Percentiles rank a stretch among this genome's conserved stretches.
Conservation (phyloP, 2,888 invertebrate species). For the Plusia festucae region DNA sequence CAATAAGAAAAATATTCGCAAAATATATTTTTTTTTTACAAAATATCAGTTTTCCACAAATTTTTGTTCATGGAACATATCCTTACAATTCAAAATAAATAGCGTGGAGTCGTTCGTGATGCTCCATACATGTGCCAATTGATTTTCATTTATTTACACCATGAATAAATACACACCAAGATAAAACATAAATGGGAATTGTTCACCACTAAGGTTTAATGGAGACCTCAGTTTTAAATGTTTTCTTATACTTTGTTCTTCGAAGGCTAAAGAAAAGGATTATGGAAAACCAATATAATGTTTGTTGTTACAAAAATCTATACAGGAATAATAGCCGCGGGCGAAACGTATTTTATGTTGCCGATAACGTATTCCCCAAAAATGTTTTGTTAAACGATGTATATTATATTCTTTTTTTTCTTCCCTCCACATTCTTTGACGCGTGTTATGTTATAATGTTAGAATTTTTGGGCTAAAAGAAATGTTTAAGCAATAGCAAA, state of each 20-base stretch:
- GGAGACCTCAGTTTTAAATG: neutral
- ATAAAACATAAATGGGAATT: too few relatives aligned
- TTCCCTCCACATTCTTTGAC: neutral
- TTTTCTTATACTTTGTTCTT: neutral
- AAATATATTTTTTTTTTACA: too few relatives aligned
- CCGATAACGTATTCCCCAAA: neutral
- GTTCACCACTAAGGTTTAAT: neutral
- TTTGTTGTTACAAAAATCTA: neutral
- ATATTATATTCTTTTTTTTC: neutral
- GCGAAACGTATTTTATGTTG: neutral
- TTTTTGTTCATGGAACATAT: too few relatives aligned
- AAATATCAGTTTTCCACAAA: too few relatives aligned
- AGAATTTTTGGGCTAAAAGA: neutral
- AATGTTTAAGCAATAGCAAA: too few relatives aligned
- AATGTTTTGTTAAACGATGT: neutral
- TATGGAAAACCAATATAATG: neutral
- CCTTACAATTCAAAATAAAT: too few relatives aligned
- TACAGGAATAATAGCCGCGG: neutral
- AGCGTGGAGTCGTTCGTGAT: too few relatives aligned
- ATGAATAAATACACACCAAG: too few relatives aligned
- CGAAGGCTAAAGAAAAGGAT: neutral
- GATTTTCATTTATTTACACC: too few relatives aligned
- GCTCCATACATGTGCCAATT: too few relatives aligned
- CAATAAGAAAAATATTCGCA: too few relatives aligned
- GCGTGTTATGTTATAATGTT: neutral